Conservation (phyloP, 2,113 vertebrate species). For the Onychostruthus taczanowskii region DNA sequence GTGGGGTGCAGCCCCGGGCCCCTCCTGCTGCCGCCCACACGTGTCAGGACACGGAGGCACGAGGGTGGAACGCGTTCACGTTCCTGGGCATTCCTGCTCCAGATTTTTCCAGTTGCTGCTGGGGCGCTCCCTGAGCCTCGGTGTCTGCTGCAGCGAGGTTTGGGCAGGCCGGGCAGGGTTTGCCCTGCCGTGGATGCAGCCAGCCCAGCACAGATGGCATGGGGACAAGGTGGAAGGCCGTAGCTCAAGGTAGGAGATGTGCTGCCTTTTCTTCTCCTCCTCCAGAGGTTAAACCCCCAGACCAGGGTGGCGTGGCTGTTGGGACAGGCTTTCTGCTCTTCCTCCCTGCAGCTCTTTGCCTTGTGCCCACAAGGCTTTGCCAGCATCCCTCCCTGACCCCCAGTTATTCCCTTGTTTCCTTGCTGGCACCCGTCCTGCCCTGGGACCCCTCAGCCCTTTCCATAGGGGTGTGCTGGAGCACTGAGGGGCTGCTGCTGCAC, state of each 20-base stretch:
- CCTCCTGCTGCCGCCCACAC: background rate
- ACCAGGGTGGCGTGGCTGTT: accelerated
- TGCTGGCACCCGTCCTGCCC: background rate
- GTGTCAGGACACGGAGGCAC: background rate
- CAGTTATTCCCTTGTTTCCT: background rate
- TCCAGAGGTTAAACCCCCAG: background rate
- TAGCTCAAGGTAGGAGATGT: background rate
- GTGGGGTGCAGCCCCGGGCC: background rate
- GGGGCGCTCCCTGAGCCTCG: accelerated
- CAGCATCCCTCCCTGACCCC: background rate
- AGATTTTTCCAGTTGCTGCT: background rate
- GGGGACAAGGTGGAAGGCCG: background rate
- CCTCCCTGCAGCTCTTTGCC: background rate
- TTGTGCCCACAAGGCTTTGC: background rate
- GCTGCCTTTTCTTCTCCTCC: background rate
- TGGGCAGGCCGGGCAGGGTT: background rate
- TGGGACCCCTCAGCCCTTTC: background rate
- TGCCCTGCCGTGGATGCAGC: background rate
- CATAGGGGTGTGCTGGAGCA: background rate
- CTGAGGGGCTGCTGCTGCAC: background rate
- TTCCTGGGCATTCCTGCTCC: background rate
- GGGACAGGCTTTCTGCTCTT: background rate
- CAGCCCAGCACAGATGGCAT: background rate
- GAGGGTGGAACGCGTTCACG: no score
- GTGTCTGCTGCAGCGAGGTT: background rate